Base-by-base conservation (phyloP, 2,797 vertebrate species). In the Schizopygopsis malacanthus region DNA sequence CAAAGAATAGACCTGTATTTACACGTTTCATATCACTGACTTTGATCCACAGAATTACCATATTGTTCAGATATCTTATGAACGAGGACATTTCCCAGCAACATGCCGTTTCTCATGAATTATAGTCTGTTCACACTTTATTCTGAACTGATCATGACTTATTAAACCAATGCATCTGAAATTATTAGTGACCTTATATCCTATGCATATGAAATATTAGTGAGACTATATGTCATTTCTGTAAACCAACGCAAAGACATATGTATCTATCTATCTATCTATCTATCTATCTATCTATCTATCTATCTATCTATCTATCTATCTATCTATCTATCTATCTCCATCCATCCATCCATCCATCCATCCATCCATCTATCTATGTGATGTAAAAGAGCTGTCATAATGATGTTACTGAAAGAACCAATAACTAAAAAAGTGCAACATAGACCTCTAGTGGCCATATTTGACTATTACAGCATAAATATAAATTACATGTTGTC, bases 401-500 rank as follows among this genome's bases (percentile, higher is more conserved):
- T 59, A 1, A n/a, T 33, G 25, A 33, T 13, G 0, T 65, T 15
- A n/a, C 6, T 11, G 3, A n/a, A 1, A 41, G 8, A 22, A 61
- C n/a, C 3, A 37, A 25, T 7, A 41, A n/a, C 10, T 18, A 69
- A 56, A 20, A 45, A 63, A 63, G 28, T 4, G 20, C 50, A 84
- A 70, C 59, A 79, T 4, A 18, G 82, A 52, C 86, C 82, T 81
- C 86, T 84, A 59, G 78, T 11, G 86, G 86, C 67, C 47, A 77
- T 8, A 4, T 25, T 13, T 37, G 20, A 37, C 2, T 77, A 28
- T 77, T 59, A 45, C 82, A 84, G 12, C 2, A 28, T 12, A 65
- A 4, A 50, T 47, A 20, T 11, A 28, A 69, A 39, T n/a, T 59
- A 25, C 15, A 37, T 4, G 28, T 18, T 4, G 28, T 18, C 4